A percentile compares a stretch with the other conserved stretches of the same genome.
Evolutionary conservation across 1,140 invertebrate species (phyloP).

Genomic region (Nymphalis io): DNA sequence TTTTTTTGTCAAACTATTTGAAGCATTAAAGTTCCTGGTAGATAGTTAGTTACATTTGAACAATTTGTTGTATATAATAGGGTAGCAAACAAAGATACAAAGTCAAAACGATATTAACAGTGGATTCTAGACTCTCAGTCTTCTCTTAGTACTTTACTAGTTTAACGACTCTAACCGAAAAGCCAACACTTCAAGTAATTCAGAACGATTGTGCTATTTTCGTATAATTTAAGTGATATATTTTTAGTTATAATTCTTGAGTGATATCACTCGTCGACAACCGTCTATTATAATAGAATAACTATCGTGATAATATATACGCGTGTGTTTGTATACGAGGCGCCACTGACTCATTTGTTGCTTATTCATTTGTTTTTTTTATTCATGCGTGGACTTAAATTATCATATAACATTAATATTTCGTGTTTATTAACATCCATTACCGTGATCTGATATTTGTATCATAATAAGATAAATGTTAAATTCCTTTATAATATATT

Average conservation of each 20-base stretch:
- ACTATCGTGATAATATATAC: neutral
- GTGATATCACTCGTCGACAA: neutral
- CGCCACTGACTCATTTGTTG: constrained; percentile 2
- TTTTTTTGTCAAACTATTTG: no score
- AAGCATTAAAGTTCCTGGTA: no score
- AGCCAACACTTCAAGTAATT: no score
- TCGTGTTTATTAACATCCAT: neutral
- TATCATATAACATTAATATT: constrained; percentile 2
- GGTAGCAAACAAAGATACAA: no score
- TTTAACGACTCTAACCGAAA: no score
- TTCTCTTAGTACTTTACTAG: no score
- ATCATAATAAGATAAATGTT: neutral
- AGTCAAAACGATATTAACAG: no score
- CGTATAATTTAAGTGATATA: no score
- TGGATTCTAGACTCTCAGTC: no score
- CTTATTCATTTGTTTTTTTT: constrained; percentile 9
- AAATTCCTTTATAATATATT: neutral
- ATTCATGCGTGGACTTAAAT: neutral
- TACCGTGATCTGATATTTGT: neutral
- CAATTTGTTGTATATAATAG: no score
- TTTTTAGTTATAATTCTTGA: neutral
- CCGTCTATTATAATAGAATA: neutral
- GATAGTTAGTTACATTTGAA: no score
- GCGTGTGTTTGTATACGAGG: neutral
- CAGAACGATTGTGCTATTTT: no score